These are phyloP conservation scores for Octomys mimax DNA, from an alignment of 2,797 vertebrate species.

Conservation along the genomic window DNA sequence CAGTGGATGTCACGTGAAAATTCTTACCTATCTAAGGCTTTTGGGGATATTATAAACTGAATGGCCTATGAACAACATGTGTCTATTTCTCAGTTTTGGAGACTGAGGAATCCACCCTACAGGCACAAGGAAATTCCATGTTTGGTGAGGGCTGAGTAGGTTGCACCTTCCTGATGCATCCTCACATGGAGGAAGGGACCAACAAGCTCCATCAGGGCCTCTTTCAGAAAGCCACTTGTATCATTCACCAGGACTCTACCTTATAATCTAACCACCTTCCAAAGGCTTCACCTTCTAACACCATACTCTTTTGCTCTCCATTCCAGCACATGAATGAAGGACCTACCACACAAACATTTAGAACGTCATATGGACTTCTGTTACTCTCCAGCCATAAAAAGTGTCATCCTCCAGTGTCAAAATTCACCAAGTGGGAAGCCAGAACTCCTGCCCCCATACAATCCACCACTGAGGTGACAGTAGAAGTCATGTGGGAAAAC, in stretches of 20 bases:
- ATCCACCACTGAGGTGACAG: background rate
- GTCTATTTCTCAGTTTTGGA: background rate
- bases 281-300: background rate
- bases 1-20: background rate
- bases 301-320: background rate
- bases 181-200: background rate
- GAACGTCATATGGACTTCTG: background rate
- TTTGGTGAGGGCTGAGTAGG: background rate
- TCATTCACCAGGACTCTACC: background rate
- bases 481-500: background rate
- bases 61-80: background rate
- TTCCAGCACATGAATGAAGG: background rate
- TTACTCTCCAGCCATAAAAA: background rate
- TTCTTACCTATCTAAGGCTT: background rate
- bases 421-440: background rate
- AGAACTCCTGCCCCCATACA: background rate
- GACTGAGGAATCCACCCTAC: background rate
- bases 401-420: background rate
- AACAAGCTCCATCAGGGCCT: background rate
- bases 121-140: background rate
- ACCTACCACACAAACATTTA: background rate
- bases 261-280: background rate
- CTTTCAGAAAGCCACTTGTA: background rate
- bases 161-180: no score
- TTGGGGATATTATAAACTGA: background rate